phyloP scores from a whole-genome alignment of 1,140 invertebrate genomes.

The Hycleus cichorii region DNA sequence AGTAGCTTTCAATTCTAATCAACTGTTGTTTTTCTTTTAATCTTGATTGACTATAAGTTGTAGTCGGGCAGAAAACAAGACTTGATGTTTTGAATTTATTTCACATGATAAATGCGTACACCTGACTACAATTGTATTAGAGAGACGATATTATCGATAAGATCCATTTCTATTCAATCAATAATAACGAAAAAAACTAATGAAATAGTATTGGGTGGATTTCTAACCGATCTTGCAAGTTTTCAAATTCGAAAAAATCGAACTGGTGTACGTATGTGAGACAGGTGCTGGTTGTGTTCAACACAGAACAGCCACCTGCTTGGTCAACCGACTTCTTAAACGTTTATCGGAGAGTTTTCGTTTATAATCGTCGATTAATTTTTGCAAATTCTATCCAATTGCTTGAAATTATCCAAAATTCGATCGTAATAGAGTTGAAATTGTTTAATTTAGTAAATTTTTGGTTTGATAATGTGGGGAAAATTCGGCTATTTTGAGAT shows the following conservation, averaged over 20 bases:
- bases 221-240: conserved; percentile 17
- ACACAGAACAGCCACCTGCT: conserved; percentile 19
- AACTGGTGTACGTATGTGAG: conserved; percentile 20
- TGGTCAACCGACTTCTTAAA: conserved; percentile 3
- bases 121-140: background rate
- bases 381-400: too few relatives aligned
- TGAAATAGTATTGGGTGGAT: background rate
- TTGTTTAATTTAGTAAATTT: background rate
- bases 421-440: background rate
- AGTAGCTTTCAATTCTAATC: too few relatives aligned
- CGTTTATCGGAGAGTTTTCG: too few relatives aligned
- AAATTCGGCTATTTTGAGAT: too few relatives aligned
- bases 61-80: too few relatives aligned
- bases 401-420: too few relatives aligned
- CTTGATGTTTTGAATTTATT: too few relatives aligned
- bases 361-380: too few relatives aligned
- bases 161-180: background rate
- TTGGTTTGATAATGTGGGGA: background rate
- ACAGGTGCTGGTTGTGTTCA: conserved; percentile 21
- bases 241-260: conserved; percentile 21
- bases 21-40: too few relatives aligned
- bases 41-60: too few relatives aligned
- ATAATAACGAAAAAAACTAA: background rate
- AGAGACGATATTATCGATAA: background rate
- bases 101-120: background rate